phyloP scores from a whole-genome alignment of 1,140 invertebrate genomes.

The Dendroctonus ponderosae region DNA sequence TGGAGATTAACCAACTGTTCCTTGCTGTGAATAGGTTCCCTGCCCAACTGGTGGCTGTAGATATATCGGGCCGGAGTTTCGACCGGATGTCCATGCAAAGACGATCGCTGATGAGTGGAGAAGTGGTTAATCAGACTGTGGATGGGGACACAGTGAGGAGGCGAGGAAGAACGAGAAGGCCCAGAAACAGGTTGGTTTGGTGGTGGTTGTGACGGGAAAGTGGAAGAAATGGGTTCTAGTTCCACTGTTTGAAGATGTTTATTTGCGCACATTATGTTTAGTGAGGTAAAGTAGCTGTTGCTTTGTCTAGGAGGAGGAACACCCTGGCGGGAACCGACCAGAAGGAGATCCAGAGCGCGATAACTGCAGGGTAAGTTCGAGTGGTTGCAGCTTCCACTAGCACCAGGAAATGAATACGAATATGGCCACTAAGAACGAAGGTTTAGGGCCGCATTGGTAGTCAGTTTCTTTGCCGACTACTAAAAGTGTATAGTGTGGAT shows the following conservation, averaged over 20 bases:
- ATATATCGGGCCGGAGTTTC: constrained; percentile 81
- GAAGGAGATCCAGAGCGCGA: constrained; percentile 78
- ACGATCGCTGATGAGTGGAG: constrained; percentile 68
- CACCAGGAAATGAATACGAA: not conserved
- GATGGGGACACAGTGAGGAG: constrained; percentile 57
- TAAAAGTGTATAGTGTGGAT: constrained; percentile 33
- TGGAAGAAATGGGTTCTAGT: too few species aligned
- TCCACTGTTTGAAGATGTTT: too few species aligned
- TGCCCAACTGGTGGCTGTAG: constrained; percentile 81
- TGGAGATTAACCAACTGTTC: not conserved
- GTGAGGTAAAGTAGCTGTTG: too few species aligned
- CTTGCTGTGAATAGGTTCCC: constrained; percentile 65
- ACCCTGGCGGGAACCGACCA: constrained; percentile 86
- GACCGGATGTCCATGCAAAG: constrained; percentile 80
- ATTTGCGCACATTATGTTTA: too few species aligned
- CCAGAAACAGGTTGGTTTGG: constrained; percentile 61
- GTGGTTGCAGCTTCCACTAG: constrained; percentile 32
- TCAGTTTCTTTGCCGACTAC: constrained; percentile 1
- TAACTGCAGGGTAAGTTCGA: constrained; percentile 66
- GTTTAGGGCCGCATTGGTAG: too few species aligned
- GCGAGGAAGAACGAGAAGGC: constrained; percentile 69
- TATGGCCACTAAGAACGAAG: too few species aligned
- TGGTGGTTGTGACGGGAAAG: too few species aligned
- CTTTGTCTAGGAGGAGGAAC: constrained; percentile 62
- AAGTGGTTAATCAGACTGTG: constrained; percentile 52